These are phyloP conservation scores for Lucilia cuprina DNA, from an alignment of 1,140 invertebrate genomes.

Conservation along the genomic window DNA sequence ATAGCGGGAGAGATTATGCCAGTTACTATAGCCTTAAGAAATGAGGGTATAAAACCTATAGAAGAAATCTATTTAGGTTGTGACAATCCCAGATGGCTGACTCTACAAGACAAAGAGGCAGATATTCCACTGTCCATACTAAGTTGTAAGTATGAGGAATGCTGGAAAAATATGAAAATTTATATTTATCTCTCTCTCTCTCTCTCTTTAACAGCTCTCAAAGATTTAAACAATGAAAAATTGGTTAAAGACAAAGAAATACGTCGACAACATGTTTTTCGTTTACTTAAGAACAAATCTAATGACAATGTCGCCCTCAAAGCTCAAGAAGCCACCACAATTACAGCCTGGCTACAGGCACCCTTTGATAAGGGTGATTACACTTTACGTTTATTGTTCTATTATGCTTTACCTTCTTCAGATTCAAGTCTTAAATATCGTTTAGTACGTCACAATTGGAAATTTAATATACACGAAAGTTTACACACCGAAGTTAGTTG, in stretches of 20 bases:
- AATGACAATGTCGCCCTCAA: conserved; percentile 62
- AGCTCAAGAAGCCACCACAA: conserved; percentile 67
- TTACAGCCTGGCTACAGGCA: conserved; percentile 74
- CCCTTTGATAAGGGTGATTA: conserved; percentile 71
- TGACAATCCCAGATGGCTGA: conserved; percentile 66
- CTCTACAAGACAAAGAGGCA: conserved; percentile 65
- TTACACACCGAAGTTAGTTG: conserved; percentile 68
- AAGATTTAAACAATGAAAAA: conserved; percentile 56
- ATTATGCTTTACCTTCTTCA: conserved; percentile 70
- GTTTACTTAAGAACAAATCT: conserved; percentile 60
- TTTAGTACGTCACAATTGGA: conserved; percentile 73
- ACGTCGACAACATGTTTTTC: conserved; percentile 65
- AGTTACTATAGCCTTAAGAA: conserved; percentile 70
- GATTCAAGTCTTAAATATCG: conserved; percentile 69
- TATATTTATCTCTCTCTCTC: no score
- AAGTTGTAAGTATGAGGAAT: conserved; percentile 61
- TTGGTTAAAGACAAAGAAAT: conserved; percentile 63
- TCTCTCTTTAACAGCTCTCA: conserved; percentile 47
- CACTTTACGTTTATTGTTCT: conserved; percentile 74
- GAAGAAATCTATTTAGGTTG: conserved; percentile 70
- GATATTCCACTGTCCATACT: conserved; percentile 50
- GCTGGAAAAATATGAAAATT: no score
- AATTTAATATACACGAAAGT: conserved; percentile 74
- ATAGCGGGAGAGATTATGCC: conserved; percentile 75
- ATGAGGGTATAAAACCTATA: conserved; percentile 71